phyloP scores from a whole-genome alignment of 2,797 vertebrate genomes.

The Mus caroli region DNA sequence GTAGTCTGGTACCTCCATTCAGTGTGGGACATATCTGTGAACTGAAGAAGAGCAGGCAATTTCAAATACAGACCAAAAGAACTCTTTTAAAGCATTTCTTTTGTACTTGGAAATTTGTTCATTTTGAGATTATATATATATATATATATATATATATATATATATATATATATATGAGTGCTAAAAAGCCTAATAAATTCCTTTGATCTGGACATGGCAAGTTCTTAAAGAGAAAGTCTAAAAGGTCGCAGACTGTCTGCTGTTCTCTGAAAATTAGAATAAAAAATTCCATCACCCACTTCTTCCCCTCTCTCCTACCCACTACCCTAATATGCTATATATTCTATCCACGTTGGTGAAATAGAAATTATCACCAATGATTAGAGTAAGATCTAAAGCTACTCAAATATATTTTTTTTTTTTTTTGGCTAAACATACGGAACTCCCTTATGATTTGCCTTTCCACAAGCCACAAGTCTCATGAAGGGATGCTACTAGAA shows the following conservation, averaged over 20 bases:
- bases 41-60: conserved; percentile 84
- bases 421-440: conserved; percentile 41
- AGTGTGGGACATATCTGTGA: conserved; percentile 84
- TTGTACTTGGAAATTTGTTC: conserved; percentile 85
- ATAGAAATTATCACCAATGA: conserved; percentile 14
- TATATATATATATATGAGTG: background rate
- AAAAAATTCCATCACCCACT: background rate
- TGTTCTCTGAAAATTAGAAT: conserved; percentile 80
- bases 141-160: background rate
- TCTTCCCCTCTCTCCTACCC: background rate
- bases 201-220: conserved; percentile 82
- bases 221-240: conserved; percentile 81
- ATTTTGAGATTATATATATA: conserved; percentile 65
- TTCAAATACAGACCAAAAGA: conserved; percentile 86
- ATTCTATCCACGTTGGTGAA: background rate
- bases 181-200: conserved; percentile 84
- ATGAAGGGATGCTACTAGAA: background rate
- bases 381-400: conserved; percentile 44
- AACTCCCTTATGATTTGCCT: background rate
- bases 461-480: background rate
- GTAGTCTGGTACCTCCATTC: conserved; percentile 86
- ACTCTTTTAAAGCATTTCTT: conserved; percentile 83
- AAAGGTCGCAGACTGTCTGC: conserved; percentile 73
- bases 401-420: background rate
- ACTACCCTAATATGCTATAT: background rate